phyloP scores from a whole-genome alignment of 2,888 invertebrate species.

The Blastobasis adustella region DNA sequence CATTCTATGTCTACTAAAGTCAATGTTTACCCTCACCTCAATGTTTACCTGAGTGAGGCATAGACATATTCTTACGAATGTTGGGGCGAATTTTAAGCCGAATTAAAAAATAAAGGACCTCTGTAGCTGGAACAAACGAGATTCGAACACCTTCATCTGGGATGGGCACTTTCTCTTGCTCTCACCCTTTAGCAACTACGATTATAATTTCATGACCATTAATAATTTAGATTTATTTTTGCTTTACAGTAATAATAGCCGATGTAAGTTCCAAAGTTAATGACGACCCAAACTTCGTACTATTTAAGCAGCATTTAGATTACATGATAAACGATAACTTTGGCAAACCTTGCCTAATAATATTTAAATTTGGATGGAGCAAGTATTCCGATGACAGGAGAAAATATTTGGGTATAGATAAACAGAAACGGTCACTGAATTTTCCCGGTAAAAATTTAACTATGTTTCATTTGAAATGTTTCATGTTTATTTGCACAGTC shows the following conservation, averaged over 20 bases:
- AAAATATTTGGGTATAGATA: slow-evolving; percentile 53
- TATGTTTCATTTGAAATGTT: no score
- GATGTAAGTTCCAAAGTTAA: slow-evolving; percentile 52
- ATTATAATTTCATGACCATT: not conserved
- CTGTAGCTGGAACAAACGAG: no score
- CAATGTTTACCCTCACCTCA: no score
- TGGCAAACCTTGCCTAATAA: slow-evolving; percentile 41
- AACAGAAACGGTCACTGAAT: slow-evolving; percentile 25
- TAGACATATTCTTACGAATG: no score
- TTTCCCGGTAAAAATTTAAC: slow-evolving; percentile 42
- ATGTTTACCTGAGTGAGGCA: no score
- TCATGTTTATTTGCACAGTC: no score
- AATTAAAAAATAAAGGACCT: no score
- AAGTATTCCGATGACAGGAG: slow-evolving; percentile 50
- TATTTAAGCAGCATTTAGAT: slow-evolving; percentile 52
- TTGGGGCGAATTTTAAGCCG: no score
- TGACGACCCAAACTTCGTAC: slow-evolving; percentile 48
- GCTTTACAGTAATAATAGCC: slow-evolving; percentile 47
- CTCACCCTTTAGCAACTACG: not conserved
- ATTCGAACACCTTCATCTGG: no score
- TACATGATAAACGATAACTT: slow-evolving; percentile 38
- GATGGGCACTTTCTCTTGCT: no score
- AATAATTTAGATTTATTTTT: slow-evolving; percentile 1
- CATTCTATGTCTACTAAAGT: no score
- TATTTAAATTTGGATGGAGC: slow-evolving; percentile 72